phyloP scores from a whole-genome alignment of 2,113 vertebrate genomes.

The Perognathus longimembris region DNA sequence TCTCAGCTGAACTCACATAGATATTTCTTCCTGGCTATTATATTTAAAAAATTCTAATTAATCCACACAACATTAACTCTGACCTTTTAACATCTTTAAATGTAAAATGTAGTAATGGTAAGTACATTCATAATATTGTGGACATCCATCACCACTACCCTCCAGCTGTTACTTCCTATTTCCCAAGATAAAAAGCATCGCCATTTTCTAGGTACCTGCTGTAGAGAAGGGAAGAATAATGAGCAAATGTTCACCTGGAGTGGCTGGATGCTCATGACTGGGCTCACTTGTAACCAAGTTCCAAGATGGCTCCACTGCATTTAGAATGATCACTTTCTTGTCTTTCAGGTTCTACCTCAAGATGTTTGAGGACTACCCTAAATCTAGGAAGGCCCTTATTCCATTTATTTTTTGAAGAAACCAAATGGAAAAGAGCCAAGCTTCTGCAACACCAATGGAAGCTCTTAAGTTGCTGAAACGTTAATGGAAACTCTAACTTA shows the following conservation, averaged over 20 bases:
- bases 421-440: constrained; percentile 32
- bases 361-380: constrained; percentile 93
- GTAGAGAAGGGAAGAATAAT: neutral
- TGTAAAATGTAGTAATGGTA: neutral
- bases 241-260: neutral
- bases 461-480: constrained; percentile 15
- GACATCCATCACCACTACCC: too few relatives aligned
- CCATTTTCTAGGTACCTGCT: neutral
- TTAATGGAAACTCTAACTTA: neutral
- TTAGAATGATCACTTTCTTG: constrained; percentile 77
- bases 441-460: neutral
- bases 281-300: neutral
- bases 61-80: neutral
- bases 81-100: neutral
- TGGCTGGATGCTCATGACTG: neutral
- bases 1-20: constrained; percentile 57
- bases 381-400: constrained; percentile 92
- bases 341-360: constrained; percentile 92
- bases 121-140: too few relatives aligned
- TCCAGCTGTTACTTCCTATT: neutral
- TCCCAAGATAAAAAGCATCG: neutral
- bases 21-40: constrained; percentile 7
- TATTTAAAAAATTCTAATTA: neutral
- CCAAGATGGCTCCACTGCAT: neutral
- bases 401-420: constrained; percentile 92